Base-by-base conservation (phyloP, 2,888 invertebrate genomes). In the Pegoplata infirma region DNA sequence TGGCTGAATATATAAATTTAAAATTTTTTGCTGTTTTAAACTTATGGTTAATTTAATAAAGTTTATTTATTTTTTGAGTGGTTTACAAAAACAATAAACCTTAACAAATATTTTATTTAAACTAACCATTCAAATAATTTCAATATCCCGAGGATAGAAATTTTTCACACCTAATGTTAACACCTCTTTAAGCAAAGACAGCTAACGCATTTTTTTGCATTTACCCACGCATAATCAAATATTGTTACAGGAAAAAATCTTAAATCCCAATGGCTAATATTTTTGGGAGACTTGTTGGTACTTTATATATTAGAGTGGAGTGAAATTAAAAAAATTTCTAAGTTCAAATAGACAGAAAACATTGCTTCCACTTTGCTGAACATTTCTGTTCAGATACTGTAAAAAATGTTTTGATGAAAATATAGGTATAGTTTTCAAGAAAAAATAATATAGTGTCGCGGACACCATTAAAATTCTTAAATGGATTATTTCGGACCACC, bases 161-260 rank as follows among this genome's bases (percentile, higher is more conserved):
- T 79, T 72, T 75, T 79, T 79, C 79, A 75, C 79, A 79, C 79
- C 79, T 75, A 66, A 75, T 75, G 44, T 79, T 72, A 67, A 67
- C 66, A 71, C 61, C 36, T 56, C n/a, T 36, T 36, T 32, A 40
- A 40, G 32, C 19, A n/a, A 12, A n/a, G n/a, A 40, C 3, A 56
- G 66, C 53, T 66, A 63, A 59, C 44, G 58, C 69, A 66, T 64
- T 53, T 56, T 7, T 3, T 16, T 7, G 12, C 32, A 3, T 40
- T 67, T 21, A 10, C 75, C 73, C 64, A 73, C 56, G 77, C 73
- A 73, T 53, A 1, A 49, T 10, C 10, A 40, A 40, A 61, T 19
- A 6, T 12, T 56, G 14, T 40, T 46, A 46, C n/a, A n/a, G 23
- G 55, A 36, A 14, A 17, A 40, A 61, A 40, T 19, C 14, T 0